phyloP scores from a whole-genome alignment of 2,797 vertebrate species.

The Vespertilio murinus region DNA sequence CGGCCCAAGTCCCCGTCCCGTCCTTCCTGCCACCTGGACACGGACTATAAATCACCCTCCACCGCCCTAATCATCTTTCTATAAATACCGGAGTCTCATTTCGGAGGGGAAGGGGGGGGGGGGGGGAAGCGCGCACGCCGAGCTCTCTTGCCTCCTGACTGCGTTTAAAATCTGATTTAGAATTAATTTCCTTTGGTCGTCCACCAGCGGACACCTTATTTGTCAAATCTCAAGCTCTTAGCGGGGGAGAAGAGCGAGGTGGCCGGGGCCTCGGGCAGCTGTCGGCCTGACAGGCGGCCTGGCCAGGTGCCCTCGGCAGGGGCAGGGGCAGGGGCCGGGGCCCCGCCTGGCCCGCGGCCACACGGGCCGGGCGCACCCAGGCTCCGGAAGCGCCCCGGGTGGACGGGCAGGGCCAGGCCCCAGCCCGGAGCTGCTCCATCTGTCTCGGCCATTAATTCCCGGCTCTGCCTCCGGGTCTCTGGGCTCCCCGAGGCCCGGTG shows the following conservation, averaged over 20 bases:
- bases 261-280: conserved; percentile 43
- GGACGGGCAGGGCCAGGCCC: background rate
- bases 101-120: no score
- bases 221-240: conserved; percentile 84
- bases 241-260: conserved; percentile 71
- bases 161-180: conserved; percentile 85
- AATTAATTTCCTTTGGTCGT: conserved; percentile 85
- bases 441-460: conserved; percentile 70
- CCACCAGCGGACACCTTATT: conserved; percentile 81
- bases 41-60: conserved; percentile 79
- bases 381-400: conserved; percentile 53
- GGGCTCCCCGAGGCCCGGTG: conserved; percentile 73
- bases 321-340: conserved; percentile 13
- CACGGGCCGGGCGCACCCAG: background rate
- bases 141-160: conserved; percentile 77
- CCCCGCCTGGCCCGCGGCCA: conserved; percentile 57
- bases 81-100: conserved; percentile 85
- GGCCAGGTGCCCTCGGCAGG: conserved; percentile 70
- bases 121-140: conserved; percentile 48
- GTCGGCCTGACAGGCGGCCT: conserved; percentile 49
- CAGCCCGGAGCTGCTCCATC: conserved; percentile 66
- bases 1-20: background rate
- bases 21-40: conserved; percentile 67
- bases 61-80: conserved; percentile 85
- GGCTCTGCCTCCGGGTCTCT: conserved; percentile 54